phyloP scores from a whole-genome alignment of 2,888 invertebrate genomes.

The Metacarcinus magister region DNA sequence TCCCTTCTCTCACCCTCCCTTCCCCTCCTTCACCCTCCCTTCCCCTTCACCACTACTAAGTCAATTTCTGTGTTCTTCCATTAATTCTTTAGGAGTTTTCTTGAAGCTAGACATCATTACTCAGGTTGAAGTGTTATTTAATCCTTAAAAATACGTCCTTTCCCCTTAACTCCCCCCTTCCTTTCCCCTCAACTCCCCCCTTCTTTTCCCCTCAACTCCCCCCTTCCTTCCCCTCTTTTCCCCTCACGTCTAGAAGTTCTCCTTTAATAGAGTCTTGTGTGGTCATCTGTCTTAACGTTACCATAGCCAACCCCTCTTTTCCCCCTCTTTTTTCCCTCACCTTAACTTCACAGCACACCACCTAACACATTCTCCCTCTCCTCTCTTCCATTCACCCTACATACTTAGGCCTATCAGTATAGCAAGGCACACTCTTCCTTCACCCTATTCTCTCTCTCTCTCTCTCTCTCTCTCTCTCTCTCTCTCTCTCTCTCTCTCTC shows the following conservation, averaged over 20 bases:
- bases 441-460: not conserved
- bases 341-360: not conserved
- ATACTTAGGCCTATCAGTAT: too few relatives aligned
- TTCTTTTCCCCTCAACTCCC: not conserved
- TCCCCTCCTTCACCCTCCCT: not conserved
- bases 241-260: not conserved
- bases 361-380: not conserved
- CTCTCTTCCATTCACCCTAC: too few relatives aligned
- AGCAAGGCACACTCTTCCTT: not conserved
- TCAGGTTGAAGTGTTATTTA: slow-evolving; percentile 21
- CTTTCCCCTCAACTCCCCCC: not conserved
- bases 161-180: not conserved
- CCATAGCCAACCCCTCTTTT: not conserved
- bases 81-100: slow-evolving; percentile 19
- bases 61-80: slow-evolving; percentile 31
- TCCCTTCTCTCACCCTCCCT: not conserved
- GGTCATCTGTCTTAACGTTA: slow-evolving; percentile 49
- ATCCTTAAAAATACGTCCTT: not conserved
- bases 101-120: not conserved
- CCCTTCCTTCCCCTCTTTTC: too few relatives aligned
- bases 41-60: not conserved
- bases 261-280: slow-evolving; percentile 46
- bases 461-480: not conserved
- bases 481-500: too few relatives aligned
- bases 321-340: not conserved